Percentiles rank a stretch among this genome's conserved stretches.
Evolutionary conservation across 2,888 invertebrate species (phyloP).

Genomic region (Ormyrus rosae): DNA sequence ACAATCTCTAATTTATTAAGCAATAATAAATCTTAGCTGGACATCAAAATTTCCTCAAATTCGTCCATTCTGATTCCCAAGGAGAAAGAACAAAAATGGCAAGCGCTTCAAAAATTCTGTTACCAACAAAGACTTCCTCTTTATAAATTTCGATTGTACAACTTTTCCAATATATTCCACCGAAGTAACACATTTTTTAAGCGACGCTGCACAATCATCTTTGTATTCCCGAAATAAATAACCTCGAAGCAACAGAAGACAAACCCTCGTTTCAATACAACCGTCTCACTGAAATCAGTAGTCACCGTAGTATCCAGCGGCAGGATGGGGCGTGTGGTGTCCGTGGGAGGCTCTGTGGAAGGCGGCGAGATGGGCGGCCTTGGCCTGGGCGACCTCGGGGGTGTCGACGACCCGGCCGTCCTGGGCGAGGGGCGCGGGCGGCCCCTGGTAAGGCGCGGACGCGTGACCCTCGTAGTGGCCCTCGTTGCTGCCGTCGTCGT

Average conservation of each 20-base stretch:
- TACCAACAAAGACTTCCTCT: background rate
- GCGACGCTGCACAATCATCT: too few species aligned
- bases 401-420: slow-evolving; percentile 69
- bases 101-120: background rate
- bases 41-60: background rate
- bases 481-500: slow-evolving; percentile 29
- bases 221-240: too few species aligned
- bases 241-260: background rate
- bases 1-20: too few species aligned
- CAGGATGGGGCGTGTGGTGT: slow-evolving; percentile 2
- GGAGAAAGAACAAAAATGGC: background rate
- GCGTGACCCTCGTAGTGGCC: slow-evolving; percentile 22
- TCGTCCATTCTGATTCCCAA: slow-evolving; percentile 5
- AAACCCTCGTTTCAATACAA: background rate
- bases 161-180: too few species aligned
- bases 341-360: slow-evolving; percentile 56
- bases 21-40: too few species aligned
- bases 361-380: slow-evolving; percentile 67
- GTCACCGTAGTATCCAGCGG: background rate
- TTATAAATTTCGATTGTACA: too few species aligned
- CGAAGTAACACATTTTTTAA: too few species aligned
- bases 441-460: slow-evolving; percentile 61
- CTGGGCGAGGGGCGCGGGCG: slow-evolving; percentile 67
- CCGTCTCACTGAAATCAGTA: background rate
- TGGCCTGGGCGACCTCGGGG: slow-evolving; percentile 72